phyloP scores from a whole-genome alignment of 2,113 vertebrate species.

The Leptosomus discolor region DNA sequence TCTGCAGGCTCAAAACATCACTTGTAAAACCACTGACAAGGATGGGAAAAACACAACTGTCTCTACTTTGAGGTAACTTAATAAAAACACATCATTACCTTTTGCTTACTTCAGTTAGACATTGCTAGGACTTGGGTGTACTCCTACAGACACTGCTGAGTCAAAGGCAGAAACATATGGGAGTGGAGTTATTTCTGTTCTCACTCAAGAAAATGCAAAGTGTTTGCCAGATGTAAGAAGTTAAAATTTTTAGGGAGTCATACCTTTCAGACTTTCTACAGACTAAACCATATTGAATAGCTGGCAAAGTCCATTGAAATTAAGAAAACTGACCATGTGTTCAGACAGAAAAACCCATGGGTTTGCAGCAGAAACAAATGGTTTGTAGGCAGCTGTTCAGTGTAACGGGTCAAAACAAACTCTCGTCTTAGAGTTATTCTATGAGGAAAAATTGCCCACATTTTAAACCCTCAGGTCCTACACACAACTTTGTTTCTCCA shows the following conservation, averaged over 20 bases:
- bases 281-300: neutral
- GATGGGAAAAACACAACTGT: neutral
- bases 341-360: neutral
- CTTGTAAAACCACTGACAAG: slow-evolving; percentile 7
- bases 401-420: neutral
- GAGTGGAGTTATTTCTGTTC: slow-evolving; percentile 12
- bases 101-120: neutral
- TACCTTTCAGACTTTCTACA: neutral
- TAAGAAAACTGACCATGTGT: neutral
- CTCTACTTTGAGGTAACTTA: slow-evolving; percentile 1
- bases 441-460: neutral
- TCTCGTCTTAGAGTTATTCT: neutral
- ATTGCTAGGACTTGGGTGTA: neutral
- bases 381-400: neutral
- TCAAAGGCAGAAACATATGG: slow-evolving; percentile 48
- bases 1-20: neutral
- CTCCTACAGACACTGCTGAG: slow-evolving; percentile 45
- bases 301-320: neutral
- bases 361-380: neutral
- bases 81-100: neutral
- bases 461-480: neutral
- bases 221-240: neutral
- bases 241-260: neutral
- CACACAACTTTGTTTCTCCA: neutral
- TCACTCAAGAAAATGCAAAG: neutral